Conservation (phyloP, 1,140 invertebrate species). For the Zaprionus nigranus region DNA sequence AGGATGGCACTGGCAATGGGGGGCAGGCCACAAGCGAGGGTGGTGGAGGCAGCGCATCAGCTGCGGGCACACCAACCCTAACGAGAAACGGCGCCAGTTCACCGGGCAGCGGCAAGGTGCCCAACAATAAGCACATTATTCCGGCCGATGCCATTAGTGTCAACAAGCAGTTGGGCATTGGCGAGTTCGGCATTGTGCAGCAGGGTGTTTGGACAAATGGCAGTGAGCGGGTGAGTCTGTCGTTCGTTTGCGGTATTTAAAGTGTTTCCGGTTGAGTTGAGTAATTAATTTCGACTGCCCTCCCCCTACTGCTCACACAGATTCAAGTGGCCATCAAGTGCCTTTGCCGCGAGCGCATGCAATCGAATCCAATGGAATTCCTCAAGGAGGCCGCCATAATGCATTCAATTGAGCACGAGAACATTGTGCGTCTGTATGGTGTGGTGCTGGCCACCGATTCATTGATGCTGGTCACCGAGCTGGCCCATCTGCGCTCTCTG, state of each 20-base stretch:
- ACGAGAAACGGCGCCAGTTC: conserved; percentile 60
- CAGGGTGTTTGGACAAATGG: conserved; percentile 99
- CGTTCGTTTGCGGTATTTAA: background rate
- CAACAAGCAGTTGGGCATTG: conserved; percentile 97
- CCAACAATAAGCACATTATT: conserved; percentile 96
- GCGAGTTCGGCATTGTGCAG: conserved; percentile 98
- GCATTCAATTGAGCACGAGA: conserved; percentile 98
- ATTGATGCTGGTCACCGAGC: conserved; percentile 98
- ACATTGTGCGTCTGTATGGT: conserved; percentile 98
- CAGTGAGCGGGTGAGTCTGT: conserved; percentile 91
- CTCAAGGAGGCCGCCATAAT: conserved; percentile 99
- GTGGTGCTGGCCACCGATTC: conserved; percentile 97
- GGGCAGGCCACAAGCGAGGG: conserved; percentile 79
- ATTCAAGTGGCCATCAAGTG: conserved; percentile 99
- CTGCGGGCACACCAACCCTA: conserved; percentile 56
- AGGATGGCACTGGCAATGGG: conserved; percentile 84
- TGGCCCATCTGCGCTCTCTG: conserved; percentile 96
- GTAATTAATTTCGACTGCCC: conserved; percentile 41
- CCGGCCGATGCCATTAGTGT: conserved; percentile 96
- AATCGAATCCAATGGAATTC: conserved; percentile 98
- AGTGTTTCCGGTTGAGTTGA: conserved; percentile 32
- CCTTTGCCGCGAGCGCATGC: conserved; percentile 96
- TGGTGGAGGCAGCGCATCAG: conserved; percentile 26
- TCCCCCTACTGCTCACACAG: conserved; percentile 84
- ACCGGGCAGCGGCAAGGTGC: conserved; percentile 86